phyloP scores from a whole-genome alignment of 2,888 invertebrate species.

The Apamea monoglypha region DNA sequence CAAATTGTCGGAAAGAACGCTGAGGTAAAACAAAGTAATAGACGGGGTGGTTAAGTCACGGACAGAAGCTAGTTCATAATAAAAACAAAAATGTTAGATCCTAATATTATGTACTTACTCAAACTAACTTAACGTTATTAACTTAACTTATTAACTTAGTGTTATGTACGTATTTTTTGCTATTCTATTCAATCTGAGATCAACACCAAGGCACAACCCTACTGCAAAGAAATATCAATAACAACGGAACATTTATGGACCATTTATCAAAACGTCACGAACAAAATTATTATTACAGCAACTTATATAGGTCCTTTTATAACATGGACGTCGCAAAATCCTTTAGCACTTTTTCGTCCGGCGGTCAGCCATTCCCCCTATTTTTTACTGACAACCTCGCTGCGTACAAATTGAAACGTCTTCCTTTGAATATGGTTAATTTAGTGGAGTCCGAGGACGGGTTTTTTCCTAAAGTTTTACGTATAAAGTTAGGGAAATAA shows the following conservation, averaged over 20 bases:
- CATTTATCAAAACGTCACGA: constrained; percentile 56
- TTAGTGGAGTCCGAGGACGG: constrained; percentile 73
- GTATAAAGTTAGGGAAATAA: constrained; percentile 68
- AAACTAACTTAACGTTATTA: too few relatives aligned
- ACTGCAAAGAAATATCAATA: constrained; percentile 46
- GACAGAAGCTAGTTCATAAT: too few relatives aligned
- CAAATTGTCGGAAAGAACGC: too few relatives aligned
- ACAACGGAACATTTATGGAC: constrained; percentile 26
- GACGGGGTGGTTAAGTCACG: too few relatives aligned
- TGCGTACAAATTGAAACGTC: constrained; percentile 76
- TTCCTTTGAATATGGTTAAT: constrained; percentile 82
- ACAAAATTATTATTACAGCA: constrained; percentile 58
- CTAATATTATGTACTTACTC: too few relatives aligned
- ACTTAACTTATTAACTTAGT: too few relatives aligned
- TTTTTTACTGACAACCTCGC: constrained; percentile 65
- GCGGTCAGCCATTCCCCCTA: constrained; percentile 60
- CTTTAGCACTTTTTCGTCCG: constrained; percentile 58
- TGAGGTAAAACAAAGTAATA: too few relatives aligned
- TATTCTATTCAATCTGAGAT: neutral
- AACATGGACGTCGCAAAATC: constrained; percentile 49
- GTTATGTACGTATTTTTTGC: neutral
- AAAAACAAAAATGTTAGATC: too few relatives aligned
- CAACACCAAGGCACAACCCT: neutral
- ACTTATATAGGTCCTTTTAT: constrained; percentile 55
- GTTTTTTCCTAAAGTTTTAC: constrained; percentile 74